Conservation (phyloP, 2,113 vertebrate species). For the Prionailurus viverrinus region DNA sequence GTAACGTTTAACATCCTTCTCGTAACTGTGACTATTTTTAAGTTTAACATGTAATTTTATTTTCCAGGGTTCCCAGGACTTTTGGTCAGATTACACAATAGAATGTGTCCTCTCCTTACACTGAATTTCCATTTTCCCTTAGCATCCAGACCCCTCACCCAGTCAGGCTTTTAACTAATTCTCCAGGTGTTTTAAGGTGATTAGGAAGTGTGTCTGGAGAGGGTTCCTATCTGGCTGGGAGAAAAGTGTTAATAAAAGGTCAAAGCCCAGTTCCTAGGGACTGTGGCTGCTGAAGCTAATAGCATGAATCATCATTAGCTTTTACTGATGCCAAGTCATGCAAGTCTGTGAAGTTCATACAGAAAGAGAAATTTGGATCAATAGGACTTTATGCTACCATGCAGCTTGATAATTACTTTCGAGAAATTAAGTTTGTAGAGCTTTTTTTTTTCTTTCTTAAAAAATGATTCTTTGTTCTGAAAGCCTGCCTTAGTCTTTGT, state of each 20-base stretch:
- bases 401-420: constrained; percentile 81
- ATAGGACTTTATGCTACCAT: constrained; percentile 62
- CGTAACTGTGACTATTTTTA: constrained; percentile 80
- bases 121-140: constrained; percentile 26
- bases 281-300: constrained; percentile 20
- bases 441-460: constrained; percentile 45
- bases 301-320: constrained; percentile 78
- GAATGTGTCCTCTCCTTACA: constrained; percentile 19
- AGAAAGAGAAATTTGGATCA: constrained; percentile 77
- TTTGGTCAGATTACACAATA: constrained; percentile 51
- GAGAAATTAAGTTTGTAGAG: constrained; percentile 71
- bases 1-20: constrained; percentile 71
- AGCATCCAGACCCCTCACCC: neutral
- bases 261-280: constrained; percentile 61
- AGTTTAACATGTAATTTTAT: constrained; percentile 76
- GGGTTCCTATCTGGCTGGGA: constrained; percentile 65
- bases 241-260: constrained; percentile 69
- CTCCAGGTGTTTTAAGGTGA: constrained; percentile 61
- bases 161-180: constrained; percentile 65
- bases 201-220: constrained; percentile 61
- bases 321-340: constrained; percentile 78
- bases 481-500: constrained; percentile 15
- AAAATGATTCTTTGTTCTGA: constrained; percentile 31
- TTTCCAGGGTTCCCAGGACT: constrained; percentile 62
- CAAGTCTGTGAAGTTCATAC: constrained; percentile 78